Conservation (phyloP, 2,888 invertebrate species). For the Apoda limacodes region DNA sequence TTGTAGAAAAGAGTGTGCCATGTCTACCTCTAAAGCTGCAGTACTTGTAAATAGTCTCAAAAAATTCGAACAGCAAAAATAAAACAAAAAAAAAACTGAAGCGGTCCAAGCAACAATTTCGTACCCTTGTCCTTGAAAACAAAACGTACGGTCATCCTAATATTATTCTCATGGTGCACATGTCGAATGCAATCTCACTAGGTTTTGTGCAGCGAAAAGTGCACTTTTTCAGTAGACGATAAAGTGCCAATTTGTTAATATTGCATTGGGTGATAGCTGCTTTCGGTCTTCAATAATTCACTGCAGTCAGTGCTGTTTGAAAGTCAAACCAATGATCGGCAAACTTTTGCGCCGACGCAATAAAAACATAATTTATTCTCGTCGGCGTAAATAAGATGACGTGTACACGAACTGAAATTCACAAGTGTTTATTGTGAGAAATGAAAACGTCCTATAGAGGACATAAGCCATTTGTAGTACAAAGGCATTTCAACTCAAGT, state of each 20-base stretch:
- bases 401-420: constrained; percentile 37
- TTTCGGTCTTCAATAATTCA: constrained; percentile 23
- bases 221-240: constrained; percentile 22
- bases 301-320: constrained; percentile 59
- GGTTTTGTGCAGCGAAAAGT: constrained; percentile 15
- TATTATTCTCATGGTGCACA: constrained; percentile 37
- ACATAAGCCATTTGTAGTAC: too few relatives aligned
- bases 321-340: constrained; percentile 69
- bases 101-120: constrained; percentile 32
- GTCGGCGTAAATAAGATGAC: constrained; percentile 59
- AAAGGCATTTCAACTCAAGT: too few relatives aligned
- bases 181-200: constrained; percentile 38
- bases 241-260: constrained; percentile 26
- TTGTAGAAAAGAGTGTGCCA: too few relatives aligned
- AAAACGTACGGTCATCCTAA: constrained; percentile 53
- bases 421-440: constrained; percentile 22
- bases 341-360: constrained; percentile 51
- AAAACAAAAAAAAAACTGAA: too few relatives aligned
- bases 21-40: too few relatives aligned
- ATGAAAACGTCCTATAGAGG: too few relatives aligned
- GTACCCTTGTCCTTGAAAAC: constrained; percentile 60
- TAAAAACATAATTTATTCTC: constrained; percentile 66
- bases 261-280: constrained; percentile 7
- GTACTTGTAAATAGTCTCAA: too few relatives aligned
- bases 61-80: too few relatives aligned